Conservation (phyloP, 2,113 vertebrate genomes). For the Xenopus laevis region DNA sequence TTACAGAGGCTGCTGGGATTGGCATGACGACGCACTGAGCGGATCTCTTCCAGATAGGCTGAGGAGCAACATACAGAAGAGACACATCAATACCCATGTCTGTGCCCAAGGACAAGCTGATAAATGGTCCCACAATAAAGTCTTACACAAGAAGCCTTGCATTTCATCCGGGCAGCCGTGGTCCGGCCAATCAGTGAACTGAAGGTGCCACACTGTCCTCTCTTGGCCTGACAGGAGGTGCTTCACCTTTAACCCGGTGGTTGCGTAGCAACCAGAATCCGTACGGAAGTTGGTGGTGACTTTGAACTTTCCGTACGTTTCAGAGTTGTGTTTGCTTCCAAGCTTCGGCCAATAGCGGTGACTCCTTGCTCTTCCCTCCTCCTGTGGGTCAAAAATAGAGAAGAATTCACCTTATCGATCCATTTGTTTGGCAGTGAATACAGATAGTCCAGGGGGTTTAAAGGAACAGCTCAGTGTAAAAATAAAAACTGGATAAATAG, state of each 20-base stretch:
- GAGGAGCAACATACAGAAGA: slow-evolving; percentile 37
- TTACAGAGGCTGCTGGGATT: slow-evolving; percentile 80
- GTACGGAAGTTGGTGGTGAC: slow-evolving; percentile 83
- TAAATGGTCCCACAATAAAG: background rate
- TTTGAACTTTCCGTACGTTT: slow-evolving; percentile 82
- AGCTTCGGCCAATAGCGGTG: slow-evolving; percentile 82
- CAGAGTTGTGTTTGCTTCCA: slow-evolving; percentile 79
- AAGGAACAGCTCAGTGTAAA: no score
- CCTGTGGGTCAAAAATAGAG: slow-evolving; percentile 52
- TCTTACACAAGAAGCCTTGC: slow-evolving; percentile 88
- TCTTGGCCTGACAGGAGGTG: slow-evolving; percentile 77
- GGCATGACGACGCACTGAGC: slow-evolving; percentile 88
- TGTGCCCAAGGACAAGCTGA: background rate
- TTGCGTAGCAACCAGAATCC: slow-evolving; percentile 80
- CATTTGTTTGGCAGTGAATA: no score
- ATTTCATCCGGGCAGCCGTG: slow-evolving; percentile 89
- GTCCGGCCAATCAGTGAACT: slow-evolving; percentile 82
- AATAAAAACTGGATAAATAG: no score
- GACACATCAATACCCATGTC: background rate
- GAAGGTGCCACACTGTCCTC: slow-evolving; percentile 80
- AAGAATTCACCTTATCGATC: no score
- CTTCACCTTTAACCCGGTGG: slow-evolving; percentile 80
- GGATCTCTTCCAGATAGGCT: slow-evolving; percentile 93
- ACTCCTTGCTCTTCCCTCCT: slow-evolving; percentile 75
- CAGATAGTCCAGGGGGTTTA: no score